Base-by-base conservation (phyloP, 2,797 vertebrate species). In the Pithecia hirsuta region DNA sequence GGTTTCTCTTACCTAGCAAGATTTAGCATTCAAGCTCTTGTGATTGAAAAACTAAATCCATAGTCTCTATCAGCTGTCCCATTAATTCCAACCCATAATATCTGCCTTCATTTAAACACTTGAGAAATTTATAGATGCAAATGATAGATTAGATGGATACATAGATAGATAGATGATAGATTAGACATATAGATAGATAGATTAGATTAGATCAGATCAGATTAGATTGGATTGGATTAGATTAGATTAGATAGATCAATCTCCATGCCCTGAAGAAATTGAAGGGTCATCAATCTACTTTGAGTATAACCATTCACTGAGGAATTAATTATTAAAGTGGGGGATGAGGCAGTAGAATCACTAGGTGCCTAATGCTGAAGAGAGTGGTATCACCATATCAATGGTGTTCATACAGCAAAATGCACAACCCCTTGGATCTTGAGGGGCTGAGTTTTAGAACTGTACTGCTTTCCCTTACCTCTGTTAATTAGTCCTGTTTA, bases 1-100 rank as follows among this genome's bases (percentile, higher is more conserved):
- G 61, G 30, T 88, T 97, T 95, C 75, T 85, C 20, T 88, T 83
- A 44, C 39, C 76, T 87, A 84, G 30, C 14, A 84, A 85, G 41
- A 61, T 41, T 92, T 39, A 94, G 26, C 39, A 57, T 61, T 26
- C 13, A 22, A 24, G 6, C 33, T 80, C 46, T 91, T 59, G 80
- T 83, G 89, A 93, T 4, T 93, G 46, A 89, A 61, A 10, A 55
- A 74, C 12, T 44, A 46, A 89, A 90, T 84, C 84, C 28, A 39
- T 57, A 67, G 46, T 79, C 15, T 84, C 9, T 79, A n/a, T 72
- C 24, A 80, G 33, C 28, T 52, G 7, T 79, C 3, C 30, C 24
- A 28, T 67, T 61, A 64, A 86, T 79, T 44, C 28, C 17, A 88
- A 80, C 14, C 48, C 44, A 52, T 33, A 44, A 9, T 78, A 41